Percentiles rank a stretch among this genome's conserved stretches.
Evolutionary conservation across 1,140 invertebrate genomes (phyloP).

Genomic region (Laupala kohalensis): DNA sequence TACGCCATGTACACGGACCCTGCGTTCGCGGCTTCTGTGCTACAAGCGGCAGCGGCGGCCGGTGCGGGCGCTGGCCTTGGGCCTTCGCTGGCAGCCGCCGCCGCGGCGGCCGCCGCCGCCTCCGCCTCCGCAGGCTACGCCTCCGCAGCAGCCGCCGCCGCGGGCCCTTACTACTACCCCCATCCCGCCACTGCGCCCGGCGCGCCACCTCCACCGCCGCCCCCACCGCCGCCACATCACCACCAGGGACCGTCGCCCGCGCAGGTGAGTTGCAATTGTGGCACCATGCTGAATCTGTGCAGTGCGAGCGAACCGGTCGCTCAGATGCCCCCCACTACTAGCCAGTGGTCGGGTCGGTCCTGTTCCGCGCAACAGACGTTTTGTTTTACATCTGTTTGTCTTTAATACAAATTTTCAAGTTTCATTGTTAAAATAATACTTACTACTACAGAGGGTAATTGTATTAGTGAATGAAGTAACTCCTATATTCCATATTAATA

Average conservation of each 20-base stretch:
- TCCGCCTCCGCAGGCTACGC: constrained; percentile 25
- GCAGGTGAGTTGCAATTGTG: constrained; percentile 22
- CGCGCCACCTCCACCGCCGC: constrained; percentile 21
- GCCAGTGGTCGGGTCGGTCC: no score
- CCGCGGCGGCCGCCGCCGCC: constrained; percentile 30
- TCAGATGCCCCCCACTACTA: no score
- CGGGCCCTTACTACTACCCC: constrained; percentile 28
- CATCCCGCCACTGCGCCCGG: constrained; percentile 19
- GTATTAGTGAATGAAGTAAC: no score
- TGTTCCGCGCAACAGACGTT: no score
- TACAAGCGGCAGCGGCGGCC: constrained; percentile 70
- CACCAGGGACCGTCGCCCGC: constrained; percentile 14
- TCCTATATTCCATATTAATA: no score
- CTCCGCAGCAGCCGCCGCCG: constrained; percentile 30
- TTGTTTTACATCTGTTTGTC: no score
- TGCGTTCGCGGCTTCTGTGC: constrained; percentile 75
- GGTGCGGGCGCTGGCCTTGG: constrained; percentile 40
- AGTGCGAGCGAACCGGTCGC: no score
- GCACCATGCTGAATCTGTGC: no score
- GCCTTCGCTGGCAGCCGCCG: constrained; percentile 31
- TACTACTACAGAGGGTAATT: no score
- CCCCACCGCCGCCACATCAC: constrained; percentile 23
- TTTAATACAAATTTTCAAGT: no score
- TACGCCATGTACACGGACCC: constrained; percentile 89
- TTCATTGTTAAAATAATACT: no score